These are phyloP conservation scores for Eupsilia transversa DNA, from an alignment of 2,888 invertebrate genomes.

Conservation along the genomic window DNA sequence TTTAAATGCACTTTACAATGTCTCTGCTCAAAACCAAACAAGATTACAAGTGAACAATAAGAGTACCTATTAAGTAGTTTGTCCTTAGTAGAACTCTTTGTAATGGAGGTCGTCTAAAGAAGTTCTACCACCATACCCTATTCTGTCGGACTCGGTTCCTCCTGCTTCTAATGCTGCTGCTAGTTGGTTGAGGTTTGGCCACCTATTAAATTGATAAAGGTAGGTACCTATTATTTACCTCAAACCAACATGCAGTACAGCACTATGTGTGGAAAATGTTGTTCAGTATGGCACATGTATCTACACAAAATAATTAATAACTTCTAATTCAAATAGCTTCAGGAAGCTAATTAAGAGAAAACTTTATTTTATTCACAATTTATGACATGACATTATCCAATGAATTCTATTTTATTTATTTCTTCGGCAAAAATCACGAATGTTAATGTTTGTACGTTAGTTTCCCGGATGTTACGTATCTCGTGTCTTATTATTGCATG, in stretches of 20 bases:
- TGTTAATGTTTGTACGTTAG: constrained; percentile 4
- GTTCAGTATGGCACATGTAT: neutral
- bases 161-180: neutral
- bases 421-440: neutral
- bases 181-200: neutral
- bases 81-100: no score
- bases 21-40: no score
- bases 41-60: no score
- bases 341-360: constrained; percentile 12
- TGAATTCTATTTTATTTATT: constrained; percentile 6
- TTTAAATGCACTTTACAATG: no score
- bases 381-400: neutral
- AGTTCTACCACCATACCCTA: neutral
- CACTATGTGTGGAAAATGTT: neutral
- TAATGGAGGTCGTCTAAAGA: no score
- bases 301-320: neutral
- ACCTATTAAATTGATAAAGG: neutral
- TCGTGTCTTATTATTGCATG: neutral
- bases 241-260: no score
- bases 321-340: neutral
- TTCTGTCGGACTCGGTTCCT: neutral
- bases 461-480: constrained; percentile 10
- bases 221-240: neutral
- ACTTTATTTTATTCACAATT: constrained; percentile 20
- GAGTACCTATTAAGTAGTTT: no score